These are phyloP conservation scores for Talpa occidentalis DNA, from an alignment of 2,113 vertebrate genomes.

Conservation along the genomic window DNA sequence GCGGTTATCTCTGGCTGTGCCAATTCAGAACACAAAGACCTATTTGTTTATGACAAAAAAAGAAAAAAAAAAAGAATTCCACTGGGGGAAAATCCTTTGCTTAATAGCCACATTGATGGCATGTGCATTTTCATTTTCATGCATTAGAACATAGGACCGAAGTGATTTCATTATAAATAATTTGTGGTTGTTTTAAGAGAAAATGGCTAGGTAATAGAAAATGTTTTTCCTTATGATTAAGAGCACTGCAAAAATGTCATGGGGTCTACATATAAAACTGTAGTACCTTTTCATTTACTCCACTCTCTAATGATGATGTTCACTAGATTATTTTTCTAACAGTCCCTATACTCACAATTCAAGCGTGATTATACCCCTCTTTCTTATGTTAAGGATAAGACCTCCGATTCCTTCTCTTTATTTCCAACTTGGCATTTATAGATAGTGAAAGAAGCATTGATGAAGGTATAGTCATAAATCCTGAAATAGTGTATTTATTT, in stretches of 20 bases:
- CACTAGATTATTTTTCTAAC: background rate
- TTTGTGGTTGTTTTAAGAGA: background rate
- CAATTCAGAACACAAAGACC: slow-evolving; percentile 42
- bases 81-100: background rate
- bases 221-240: background rate
- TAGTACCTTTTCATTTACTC: background rate
- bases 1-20: slow-evolving; percentile 45
- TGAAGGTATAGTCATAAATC: background rate
- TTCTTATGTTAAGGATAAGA: background rate
- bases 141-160: background rate
- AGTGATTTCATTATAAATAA: slow-evolving; percentile 35
- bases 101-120: background rate
- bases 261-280: background rate
- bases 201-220: slow-evolving; percentile 8
- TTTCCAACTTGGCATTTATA: background rate
- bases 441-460: background rate
- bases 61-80: background rate
- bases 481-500: slow-evolving; percentile 27
- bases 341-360: background rate
- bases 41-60: slow-evolving; percentile 55
- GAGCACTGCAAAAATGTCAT: background rate
- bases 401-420: background rate
- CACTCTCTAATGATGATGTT: background rate
- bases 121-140: background rate
- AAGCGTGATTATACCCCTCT: background rate